Base-by-base conservation (phyloP, 2,797 vertebrate species). In the Aldrovandia affinis region DNA sequence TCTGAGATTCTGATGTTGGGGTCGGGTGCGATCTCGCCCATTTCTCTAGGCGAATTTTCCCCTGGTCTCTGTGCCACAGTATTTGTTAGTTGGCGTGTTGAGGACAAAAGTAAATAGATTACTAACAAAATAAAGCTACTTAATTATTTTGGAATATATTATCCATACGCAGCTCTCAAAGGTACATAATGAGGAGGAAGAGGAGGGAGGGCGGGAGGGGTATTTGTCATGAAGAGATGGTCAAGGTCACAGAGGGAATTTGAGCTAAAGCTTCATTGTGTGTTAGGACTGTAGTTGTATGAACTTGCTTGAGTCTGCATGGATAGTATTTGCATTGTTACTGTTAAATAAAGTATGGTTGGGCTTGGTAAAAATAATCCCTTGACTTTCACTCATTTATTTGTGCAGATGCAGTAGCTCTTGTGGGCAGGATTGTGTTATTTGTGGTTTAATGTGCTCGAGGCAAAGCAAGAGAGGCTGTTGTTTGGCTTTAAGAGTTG, bases 51-150 rank as follows among this genome's bases (percentile, higher is more conserved):
- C 22, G 8, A 90, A 86, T 90, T 92, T 91, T 89, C 88, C 89
- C 85, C 86, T 81, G 91, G 86, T 92, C 91, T 88, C 90, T 90
- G 88, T 86, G 89, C 90, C 89, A 77, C 84, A 84, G 81, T 89
- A 86, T 92, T 88, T 88, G 86, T 39, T 70, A 18, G 36, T 10
- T 15, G 10, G 55, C 84, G 89, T 92, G 89, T 91, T 87, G 92
- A 91, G 91, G 91, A 90, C 93, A 93, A 89, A 94, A 95, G 93
- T 22, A 25, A 25, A 1, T 25, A 36, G 18, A 70, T 5, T 33
- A 12, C 18, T 3, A 70, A 36, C 30, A 39, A 33, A 36, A 15
- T 20, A 70, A 50, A 50, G 47, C 47, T 50, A 50, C 47, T 50
- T 12, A 50, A 50, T 6, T 50, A 50, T 50, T 0, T 12, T 6